Conservation (phyloP, 2,797 vertebrate genomes). For the Poliocrania exsul region DNA sequence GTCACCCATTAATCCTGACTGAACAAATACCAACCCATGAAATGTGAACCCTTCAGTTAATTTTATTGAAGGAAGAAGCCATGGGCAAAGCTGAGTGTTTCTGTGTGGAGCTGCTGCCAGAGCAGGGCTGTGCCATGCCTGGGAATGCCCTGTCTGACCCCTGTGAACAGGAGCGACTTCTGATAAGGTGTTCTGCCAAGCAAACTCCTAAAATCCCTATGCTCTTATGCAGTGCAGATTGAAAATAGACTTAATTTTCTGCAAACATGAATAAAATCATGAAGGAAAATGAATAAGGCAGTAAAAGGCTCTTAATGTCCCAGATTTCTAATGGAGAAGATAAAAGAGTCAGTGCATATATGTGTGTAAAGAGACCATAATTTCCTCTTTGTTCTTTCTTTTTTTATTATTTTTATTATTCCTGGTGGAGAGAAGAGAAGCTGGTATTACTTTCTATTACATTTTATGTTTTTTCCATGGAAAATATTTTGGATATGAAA, state of each 20-base stretch:
- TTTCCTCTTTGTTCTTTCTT: neutral
- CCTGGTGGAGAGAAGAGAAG: neutral
- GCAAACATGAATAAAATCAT: neutral
- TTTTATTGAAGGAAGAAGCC: neutral
- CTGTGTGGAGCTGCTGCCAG: neutral
- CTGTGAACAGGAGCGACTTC: neutral
- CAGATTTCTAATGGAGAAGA: neutral
- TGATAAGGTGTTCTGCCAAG: neutral
- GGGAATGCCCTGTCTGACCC: neutral
- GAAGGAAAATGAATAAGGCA: neutral
- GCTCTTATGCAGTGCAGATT: fast-evolving
- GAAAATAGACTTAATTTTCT: neutral
- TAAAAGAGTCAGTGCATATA: neutral
- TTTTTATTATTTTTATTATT: neutral
- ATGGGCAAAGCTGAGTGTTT: neutral
- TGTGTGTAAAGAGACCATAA: neutral
- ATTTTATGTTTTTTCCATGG: neutral
- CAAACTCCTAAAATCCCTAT: neutral
- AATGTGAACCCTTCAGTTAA: neutral
- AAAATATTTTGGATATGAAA: conserved; percentile 7
- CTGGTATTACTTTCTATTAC: neutral
- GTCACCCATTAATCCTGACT: neutral
- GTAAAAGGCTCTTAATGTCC: neutral
- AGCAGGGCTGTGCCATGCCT: neutral
- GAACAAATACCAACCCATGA: neutral